phyloP scores from a whole-genome alignment of 1,140 invertebrate genomes.

The Stegodyphus dumicola region DNA sequence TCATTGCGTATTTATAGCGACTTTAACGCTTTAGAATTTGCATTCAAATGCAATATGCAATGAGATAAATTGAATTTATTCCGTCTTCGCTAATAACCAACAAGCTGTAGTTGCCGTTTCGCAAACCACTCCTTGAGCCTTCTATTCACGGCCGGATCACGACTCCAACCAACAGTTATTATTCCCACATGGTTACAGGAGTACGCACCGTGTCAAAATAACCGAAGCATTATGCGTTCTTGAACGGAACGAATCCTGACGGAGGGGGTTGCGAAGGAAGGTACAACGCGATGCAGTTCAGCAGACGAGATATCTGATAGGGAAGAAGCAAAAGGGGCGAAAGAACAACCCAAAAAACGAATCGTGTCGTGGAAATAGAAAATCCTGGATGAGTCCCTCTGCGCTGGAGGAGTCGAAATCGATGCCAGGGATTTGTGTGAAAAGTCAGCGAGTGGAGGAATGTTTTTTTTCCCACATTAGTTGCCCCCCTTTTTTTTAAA shows the following conservation, averaged over 20 bases:
- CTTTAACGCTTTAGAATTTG: no score
- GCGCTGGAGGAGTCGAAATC: constrained; percentile 7
- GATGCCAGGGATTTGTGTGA: constrained; percentile 33
- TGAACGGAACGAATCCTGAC: not conserved
- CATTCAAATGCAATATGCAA: no score
- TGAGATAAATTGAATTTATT: no score
- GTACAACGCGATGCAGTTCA: no score
- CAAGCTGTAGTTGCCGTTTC: no score
- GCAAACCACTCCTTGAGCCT: not conserved
- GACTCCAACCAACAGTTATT: not conserved
- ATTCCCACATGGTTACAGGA: not conserved
- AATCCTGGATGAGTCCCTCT: constrained; percentile 15
- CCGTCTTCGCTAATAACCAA: no score
- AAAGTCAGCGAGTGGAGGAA: constrained; percentile 1
- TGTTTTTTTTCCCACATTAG: constrained; percentile 6
- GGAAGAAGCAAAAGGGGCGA: not conserved
- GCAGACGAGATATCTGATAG: not conserved
- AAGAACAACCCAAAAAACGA: constrained; percentile 11
- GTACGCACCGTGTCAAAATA: not conserved
- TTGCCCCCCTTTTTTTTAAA: constrained; percentile 3
- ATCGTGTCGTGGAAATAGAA: constrained; percentile 16
- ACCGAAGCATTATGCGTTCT: not conserved
- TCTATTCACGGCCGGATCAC: not conserved
- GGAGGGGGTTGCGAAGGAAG: not conserved
- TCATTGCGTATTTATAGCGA: no score